These are phyloP conservation scores for Atta texana DNA, from an alignment of 1,140 invertebrate genomes.

Conservation along the genomic window DNA sequence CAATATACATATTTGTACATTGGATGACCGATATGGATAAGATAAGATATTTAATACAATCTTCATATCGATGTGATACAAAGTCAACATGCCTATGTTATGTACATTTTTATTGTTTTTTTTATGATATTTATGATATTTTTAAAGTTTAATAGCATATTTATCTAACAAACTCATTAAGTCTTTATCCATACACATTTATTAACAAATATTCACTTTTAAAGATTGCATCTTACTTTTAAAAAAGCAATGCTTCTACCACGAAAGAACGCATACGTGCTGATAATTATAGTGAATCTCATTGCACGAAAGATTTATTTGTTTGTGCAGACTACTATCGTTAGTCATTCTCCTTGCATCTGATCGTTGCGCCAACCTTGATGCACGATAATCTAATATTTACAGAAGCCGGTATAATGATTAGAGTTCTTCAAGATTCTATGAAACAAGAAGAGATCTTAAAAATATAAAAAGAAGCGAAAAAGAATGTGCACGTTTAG, in stretches of 20 bases:
- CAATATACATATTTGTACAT: background rate
- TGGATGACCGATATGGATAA: constrained; percentile 38
- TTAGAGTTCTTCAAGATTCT: constrained; percentile 49
- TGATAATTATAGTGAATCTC: constrained; percentile 13
- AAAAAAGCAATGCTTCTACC: background rate
- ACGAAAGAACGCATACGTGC: background rate
- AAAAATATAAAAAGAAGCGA: constrained; percentile 15
- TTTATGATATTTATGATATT: too few relatives aligned
- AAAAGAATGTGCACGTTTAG: background rate
- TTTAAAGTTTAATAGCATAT: background rate
- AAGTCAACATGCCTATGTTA: background rate
- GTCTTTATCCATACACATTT: constrained; percentile 13
- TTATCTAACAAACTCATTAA: background rate
- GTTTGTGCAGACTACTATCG: background rate
- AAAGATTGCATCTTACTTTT: background rate
- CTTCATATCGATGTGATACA: background rate
- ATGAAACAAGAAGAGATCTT: constrained; percentile 23
- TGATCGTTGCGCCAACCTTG: constrained; percentile 60
- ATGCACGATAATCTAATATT: constrained; percentile 63
- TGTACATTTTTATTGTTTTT: background rate
- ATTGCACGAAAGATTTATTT: background rate
- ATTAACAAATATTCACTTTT: background rate
- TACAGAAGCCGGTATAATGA: constrained; percentile 64
- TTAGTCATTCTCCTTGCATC: constrained; percentile 11
- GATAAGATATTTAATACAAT: constrained; percentile 17